Evolutionary conservation across 2,888 invertebrate genomes (phyloP).

Genomic region (Amaurobius ferox): DNA sequence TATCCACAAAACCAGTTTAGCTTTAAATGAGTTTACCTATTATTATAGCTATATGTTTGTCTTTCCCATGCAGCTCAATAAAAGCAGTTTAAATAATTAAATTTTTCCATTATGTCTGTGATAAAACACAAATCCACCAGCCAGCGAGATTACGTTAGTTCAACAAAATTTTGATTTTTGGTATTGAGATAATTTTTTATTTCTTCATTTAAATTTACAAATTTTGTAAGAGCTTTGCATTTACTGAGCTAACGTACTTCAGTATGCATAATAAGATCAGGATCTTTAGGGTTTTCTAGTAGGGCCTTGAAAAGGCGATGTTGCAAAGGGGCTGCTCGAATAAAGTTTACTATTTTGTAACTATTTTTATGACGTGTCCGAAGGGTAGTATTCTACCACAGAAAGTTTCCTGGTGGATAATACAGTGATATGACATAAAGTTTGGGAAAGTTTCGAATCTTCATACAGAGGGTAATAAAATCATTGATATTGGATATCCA

Average conservation of each 20-base stretch:
- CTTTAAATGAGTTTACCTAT: constrained; percentile 18
- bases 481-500: too few relatives aligned
- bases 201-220: constrained; percentile 15
- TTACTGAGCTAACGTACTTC: too few relatives aligned
- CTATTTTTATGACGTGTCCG: constrained; percentile 13
- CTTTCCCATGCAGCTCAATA: not conserved
- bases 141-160: not conserved
- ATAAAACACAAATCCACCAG: constrained; percentile 1
- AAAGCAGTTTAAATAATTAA: constrained; percentile 1
- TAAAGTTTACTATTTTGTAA: constrained; percentile 1
- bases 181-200: not conserved
- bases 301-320: constrained; percentile 16
- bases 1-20: constrained; percentile 21
- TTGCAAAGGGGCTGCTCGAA: too few relatives aligned
- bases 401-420: constrained; percentile 5
- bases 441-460: constrained; percentile 1
- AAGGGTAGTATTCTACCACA: constrained; percentile 15
- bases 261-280: not conserved
- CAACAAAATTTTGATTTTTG: constrained; percentile 8
- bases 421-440: constrained; percentile 20
- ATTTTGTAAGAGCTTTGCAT: not conserved
- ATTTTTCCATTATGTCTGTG: constrained; percentile 12
- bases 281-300: not conserved
- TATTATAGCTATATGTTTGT: constrained; percentile 15
- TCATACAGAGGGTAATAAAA: not conserved